Conservation (phyloP, 1,140 invertebrate genomes). For the Fopius arisanus region DNA sequence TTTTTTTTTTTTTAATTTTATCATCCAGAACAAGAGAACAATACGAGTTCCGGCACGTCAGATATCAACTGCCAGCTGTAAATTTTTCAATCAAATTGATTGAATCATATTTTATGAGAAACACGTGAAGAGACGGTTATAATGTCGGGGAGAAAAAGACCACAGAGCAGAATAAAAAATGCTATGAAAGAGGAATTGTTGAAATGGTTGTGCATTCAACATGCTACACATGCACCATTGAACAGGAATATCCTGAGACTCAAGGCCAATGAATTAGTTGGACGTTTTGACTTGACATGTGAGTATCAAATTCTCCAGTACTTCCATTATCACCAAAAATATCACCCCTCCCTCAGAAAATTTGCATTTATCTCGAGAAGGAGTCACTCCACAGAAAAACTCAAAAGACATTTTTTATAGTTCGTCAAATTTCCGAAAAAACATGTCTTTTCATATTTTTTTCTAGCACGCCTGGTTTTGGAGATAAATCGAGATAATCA, state of each 20-base stretch:
- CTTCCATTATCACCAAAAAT: background rate
- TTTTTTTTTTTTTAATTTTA: background rate
- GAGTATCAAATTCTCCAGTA: constrained; percentile 15
- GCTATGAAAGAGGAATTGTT: constrained; percentile 44
- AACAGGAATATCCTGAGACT: constrained; percentile 38
- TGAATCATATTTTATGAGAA: background rate
- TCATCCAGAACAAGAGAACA: background rate
- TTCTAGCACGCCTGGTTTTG: no score
- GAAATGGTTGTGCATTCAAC: constrained; percentile 47
- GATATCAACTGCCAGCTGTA: no score
- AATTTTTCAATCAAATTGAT: no score
- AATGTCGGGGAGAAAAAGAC: constrained; percentile 24
- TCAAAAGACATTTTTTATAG: no score
- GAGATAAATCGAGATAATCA: no score
- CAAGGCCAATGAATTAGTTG: constrained; percentile 45
- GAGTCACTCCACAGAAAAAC: no score
- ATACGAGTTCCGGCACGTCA: background rate
- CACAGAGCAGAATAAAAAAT: background rate
- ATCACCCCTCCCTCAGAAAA: no score
- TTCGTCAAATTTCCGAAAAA: no score
- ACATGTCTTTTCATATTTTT: no score
- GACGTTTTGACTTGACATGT: constrained; percentile 36
- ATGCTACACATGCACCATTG: constrained; percentile 45
- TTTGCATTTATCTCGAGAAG: no score
- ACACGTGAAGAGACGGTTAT: background rate